Base-by-base conservation (phyloP, 1,140 invertebrate species). In the Stegodyphus mimosarum region DNA sequence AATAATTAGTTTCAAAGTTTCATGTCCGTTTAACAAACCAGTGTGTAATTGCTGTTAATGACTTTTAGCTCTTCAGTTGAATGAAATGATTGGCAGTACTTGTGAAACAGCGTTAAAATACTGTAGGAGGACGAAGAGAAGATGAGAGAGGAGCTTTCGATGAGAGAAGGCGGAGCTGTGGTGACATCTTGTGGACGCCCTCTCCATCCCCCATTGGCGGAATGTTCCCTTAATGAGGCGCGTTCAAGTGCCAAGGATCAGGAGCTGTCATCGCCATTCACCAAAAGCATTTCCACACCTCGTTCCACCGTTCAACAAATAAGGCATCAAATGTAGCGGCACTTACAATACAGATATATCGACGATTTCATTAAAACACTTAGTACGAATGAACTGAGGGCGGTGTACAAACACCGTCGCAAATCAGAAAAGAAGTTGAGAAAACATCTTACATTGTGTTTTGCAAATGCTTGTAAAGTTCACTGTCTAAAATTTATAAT, bases 251-350 rank as follows among this genome's bases (percentile, higher is more conserved):
- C 64, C 13, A 7, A 7, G 17, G 18, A 71, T 80, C 66, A 80
- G 10, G 52, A 71, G 64, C 77, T 79, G 77, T 80, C 77, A 80
- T 67, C 76, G 15, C 76, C 60, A 33, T 17, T 51, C 63, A 78
- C 50, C 63, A 15, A 71, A 80, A 71, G 64, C 69, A 71, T 71
- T 71, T 80, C 69, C 52, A 53, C 77, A 80, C 77, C 64, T 78
- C 69, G 48, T 33, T 33, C 33, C 50, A 48, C 69, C 33, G 33
- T 11, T 71, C 77, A 80, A 80, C 77, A 80, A 80, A 80, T 80
- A 71, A 80, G 77, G 77, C 67, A 51, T 80, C 77, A 71, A 80
- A 80, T 52, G 33, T 48, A 71, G 67, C 17, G 51, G 71, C 67
- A 79, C 71, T 73, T 73, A 5, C 7, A 52, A 55, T 71, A 71